Base-by-base conservation (phyloP, 1,140 invertebrate species). In the Ceratina calcarata region DNA sequence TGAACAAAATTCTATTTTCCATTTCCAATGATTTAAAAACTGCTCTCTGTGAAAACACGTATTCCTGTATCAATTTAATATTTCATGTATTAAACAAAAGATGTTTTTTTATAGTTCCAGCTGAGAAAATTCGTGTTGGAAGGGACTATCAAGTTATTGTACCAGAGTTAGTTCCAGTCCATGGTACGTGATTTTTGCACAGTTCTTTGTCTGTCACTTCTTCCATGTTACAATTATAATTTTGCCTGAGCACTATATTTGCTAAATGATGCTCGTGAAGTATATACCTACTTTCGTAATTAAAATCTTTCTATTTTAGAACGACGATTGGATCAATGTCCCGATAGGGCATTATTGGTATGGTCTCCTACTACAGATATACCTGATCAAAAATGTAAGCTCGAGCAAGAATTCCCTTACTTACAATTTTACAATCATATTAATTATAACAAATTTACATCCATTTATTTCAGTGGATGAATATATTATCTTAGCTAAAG, bases 321-420 rank as follows among this genome's bases (percentile, higher is more conserved):
- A 82, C 87, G 91, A 16, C 89, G 91, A 61, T 78, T 91, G 58
- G 91, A 93, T 37, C 89, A 92, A 60, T 91, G 91, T 60, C 89
- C 95, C 65, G 98, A 99, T 85, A 95, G 97, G 93, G 98, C 98
- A 1, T 94, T 99, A 70, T 93, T 99, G 45, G 98, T 99, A 24
- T 99, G 98, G 98, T 98, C 98, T 61, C 98, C 98, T 37, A 97
- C 96, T 80, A 94, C 95, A 69, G 95, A 97, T 85, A 97, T 99
- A 89, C 95, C 96, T 45, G 98, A 98, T 91, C 93, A 94, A 62
- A 97, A 97, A 94, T 94, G 97, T 98, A 95, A 95, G 95, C 94
- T 32, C 27, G 16, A 69, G 76, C 57, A 83, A 0, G 62, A 68
- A 72, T 71, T 73, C 3, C 27, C 24, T 60, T 7, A 78, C 49